Conservation (phyloP, 2,113 vertebrate species). For the Ceyx melanurus region DNA sequence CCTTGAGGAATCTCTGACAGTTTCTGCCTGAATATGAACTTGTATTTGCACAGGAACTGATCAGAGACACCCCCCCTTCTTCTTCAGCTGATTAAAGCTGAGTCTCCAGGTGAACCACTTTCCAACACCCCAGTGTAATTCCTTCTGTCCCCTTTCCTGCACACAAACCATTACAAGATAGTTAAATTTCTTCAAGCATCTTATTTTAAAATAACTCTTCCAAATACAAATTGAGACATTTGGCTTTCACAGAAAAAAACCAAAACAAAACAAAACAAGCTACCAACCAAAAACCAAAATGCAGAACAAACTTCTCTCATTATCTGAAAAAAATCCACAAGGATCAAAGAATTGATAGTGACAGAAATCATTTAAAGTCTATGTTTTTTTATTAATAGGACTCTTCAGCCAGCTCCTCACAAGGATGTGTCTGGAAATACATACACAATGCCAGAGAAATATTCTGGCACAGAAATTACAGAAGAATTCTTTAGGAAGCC, state of each 20-base stretch:
- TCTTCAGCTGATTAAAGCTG: background rate
- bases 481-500: background rate
- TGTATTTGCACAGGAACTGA: background rate
- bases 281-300: background rate
- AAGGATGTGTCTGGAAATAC: background rate
- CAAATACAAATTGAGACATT: background rate
- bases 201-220: background rate
- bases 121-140: background rate
- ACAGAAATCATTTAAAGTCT: background rate
- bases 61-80: background rate
- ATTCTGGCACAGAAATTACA: background rate
- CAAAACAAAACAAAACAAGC: background rate
- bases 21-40: background rate
- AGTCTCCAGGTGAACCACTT: background rate
- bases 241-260: background rate
- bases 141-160: background rate
- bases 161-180: background rate
- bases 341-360: background rate
- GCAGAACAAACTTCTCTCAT: background rate
- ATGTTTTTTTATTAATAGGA: background rate
- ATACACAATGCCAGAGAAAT: background rate
- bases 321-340: background rate
- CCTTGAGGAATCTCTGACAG: background rate
- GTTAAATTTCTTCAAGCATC: background rate
- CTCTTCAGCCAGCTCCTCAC: background rate